A percentile compares a stretch with the other conserved stretches of the same genome.
Evolutionary conservation across 1,140 invertebrate genomes (phyloP).

Genomic region (Drosophila nebulosa): DNA sequence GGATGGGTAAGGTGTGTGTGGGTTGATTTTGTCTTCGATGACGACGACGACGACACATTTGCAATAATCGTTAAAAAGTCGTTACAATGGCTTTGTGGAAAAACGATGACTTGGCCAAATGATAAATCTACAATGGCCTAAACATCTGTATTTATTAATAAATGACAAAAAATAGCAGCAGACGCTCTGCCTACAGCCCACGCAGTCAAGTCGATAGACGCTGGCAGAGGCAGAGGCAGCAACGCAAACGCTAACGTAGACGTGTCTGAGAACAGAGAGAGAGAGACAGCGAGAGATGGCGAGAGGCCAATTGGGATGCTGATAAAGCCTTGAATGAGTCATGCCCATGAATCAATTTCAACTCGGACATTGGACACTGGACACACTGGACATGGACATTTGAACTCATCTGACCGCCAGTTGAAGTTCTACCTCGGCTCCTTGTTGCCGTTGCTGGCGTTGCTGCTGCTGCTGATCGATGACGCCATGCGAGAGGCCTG

Average conservation of each 20-base stretch:
- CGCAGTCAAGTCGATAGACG: not conserved
- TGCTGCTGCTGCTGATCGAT: constrained; percentile 17
- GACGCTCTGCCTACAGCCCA: constrained; percentile 38
- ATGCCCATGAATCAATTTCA: constrained; percentile 64
- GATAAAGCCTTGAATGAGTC: constrained; percentile 62
- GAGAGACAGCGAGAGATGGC: not conserved
- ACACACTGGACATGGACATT: constrained; percentile 25
- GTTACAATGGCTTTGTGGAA: constrained; percentile 67
- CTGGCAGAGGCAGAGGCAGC: constrained; percentile 7
- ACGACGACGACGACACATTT: constrained; percentile 46
- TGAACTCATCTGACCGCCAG: constrained; percentile 59
- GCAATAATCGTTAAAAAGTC: constrained; percentile 75
- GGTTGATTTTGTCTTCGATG: constrained; percentile 30
- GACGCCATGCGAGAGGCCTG: constrained; percentile 16
- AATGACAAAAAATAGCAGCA: constrained; percentile 51
- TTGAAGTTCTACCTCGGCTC: constrained; percentile 20
- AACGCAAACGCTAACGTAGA: constrained; percentile 24
- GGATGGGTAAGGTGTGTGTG: constrained; percentile 25
- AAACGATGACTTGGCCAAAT: constrained; percentile 54
- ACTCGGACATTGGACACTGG: not conserved
- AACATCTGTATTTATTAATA: constrained; percentile 52
- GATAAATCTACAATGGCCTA: constrained; percentile 36
- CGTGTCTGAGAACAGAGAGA: constrained; percentile 13
- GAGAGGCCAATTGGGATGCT: constrained; percentile 18
- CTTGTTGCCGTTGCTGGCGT: too few relatives aligned